Percentiles rank a stretch among this genome's conserved stretches.
Evolutionary conservation across 2,888 invertebrate genomes (phyloP).

Genomic region (Apotomis turbidana): DNA sequence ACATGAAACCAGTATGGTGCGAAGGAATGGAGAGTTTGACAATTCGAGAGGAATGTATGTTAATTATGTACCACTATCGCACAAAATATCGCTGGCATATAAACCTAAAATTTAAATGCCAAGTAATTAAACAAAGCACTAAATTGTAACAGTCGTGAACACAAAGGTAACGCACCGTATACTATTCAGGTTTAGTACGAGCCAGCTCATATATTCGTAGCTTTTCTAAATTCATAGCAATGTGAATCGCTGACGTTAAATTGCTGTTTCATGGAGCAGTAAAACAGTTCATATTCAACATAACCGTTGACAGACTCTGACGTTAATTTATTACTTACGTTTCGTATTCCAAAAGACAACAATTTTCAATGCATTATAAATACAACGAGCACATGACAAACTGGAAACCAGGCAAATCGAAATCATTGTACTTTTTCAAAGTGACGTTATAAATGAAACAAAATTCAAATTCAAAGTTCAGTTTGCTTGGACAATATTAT

Average conservation of each 20-base stretch:
- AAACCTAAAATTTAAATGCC: neutral
- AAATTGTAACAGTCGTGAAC: neutral
- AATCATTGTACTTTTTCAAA: too few species aligned
- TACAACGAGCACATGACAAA: too few species aligned
- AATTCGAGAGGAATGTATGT: too few species aligned
- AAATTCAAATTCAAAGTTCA: too few species aligned
- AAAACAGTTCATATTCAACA: constrained; percentile 33
- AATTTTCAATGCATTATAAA: constrained; percentile 20
- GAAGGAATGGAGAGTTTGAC: too few species aligned
- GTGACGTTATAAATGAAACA: too few species aligned
- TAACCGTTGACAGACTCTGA: constrained; percentile 25
- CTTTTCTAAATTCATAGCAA: constrained; percentile 19
- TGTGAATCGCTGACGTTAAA: constrained; percentile 24
- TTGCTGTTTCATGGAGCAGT: constrained; percentile 34
- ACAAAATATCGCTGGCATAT: neutral
- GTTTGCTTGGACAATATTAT: too few species aligned
- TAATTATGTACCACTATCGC: too few species aligned
- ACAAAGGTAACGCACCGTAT: neutral
- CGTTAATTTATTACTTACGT: constrained; percentile 23
- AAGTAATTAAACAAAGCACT: neutral
- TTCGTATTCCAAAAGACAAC: constrained; percentile 3
- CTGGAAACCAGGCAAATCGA: too few species aligned
- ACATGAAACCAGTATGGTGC: too few species aligned
- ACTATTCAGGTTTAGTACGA: constrained; percentile 1
- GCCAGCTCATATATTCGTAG: neutral